Percentiles rank a stretch among this genome's conserved stretches.
Evolutionary conservation across 2,113 vertebrate genomes (phyloP).

Genomic region (Mystacornis crossleyi): DNA sequence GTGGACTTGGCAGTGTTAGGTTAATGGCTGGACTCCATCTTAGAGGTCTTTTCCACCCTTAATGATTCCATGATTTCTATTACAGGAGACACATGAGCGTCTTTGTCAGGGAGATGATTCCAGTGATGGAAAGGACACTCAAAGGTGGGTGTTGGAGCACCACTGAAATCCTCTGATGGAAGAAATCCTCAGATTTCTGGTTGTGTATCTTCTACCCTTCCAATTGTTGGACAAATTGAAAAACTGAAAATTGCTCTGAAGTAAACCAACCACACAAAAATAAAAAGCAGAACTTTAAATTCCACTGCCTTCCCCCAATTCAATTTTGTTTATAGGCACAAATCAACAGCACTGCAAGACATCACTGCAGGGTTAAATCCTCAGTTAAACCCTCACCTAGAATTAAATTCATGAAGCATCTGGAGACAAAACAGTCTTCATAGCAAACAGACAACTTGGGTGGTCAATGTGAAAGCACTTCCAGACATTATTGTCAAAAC

Average conservation of each 20-base stretch:
- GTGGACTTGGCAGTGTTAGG: neutral
- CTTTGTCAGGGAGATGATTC: neutral
- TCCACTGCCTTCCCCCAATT: rapidly evolving
- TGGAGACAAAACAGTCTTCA: neutral
- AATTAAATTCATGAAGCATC: neutral
- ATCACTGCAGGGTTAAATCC: neutral
- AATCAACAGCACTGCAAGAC: neutral
- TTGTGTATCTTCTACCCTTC: neutral
- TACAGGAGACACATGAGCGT: neutral
- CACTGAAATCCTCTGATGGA: neutral
- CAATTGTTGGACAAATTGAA: neutral
- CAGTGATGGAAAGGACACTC: neutral
- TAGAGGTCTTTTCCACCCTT: neutral
- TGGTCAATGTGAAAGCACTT: neutral
- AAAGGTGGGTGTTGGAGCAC: neutral
- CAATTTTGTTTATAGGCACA: neutral
- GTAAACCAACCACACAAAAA: neutral
- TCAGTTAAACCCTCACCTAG: neutral
- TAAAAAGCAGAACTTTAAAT: neutral
- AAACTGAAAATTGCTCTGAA: neutral
- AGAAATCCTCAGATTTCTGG: neutral
- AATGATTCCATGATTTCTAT: neutral
- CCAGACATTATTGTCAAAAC: neutral
- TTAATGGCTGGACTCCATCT: neutral
- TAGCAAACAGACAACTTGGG: neutral